A percentile compares a stretch with the other conserved stretches of the same genome.
Conservation (phyloP, 2,888 invertebrate species). For the Cephus sareptanus region DNA sequence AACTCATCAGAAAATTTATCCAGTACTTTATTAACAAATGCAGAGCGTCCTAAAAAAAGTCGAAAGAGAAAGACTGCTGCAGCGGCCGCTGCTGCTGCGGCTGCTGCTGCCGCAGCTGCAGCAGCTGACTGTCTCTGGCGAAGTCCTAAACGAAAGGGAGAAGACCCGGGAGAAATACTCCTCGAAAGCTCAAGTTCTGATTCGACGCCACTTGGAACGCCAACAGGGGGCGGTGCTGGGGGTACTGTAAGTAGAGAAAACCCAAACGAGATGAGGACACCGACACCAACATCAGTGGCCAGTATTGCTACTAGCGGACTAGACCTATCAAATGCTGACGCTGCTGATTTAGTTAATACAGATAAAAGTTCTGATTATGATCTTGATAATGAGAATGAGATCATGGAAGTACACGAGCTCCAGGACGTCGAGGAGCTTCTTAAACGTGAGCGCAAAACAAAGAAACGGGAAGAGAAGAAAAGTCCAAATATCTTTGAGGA, state of each 20-base stretch:
- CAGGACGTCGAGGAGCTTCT: conserved; percentile 74
- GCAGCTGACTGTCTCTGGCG: conserved; percentile 71
- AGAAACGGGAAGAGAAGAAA: conserved; percentile 70
- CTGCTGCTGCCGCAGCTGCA: background rate
- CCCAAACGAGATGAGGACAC: conserved; percentile 66
- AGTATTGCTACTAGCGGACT: conserved; percentile 56
- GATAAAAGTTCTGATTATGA: conserved; percentile 73
- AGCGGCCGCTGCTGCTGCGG: background rate
- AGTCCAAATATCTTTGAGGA: conserved; percentile 69
- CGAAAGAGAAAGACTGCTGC: conserved; percentile 70
- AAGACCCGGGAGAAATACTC: conserved; percentile 69
- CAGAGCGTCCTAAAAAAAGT: conserved; percentile 68
- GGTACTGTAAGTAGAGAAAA: conserved; percentile 61
- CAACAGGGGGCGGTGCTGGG: conserved; percentile 45
- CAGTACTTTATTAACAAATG: conserved; percentile 34
- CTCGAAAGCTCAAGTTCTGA: conserved; percentile 74
- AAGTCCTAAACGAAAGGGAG: conserved; percentile 73
- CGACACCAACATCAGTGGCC: conserved; percentile 67
- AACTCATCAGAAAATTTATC: conserved; percentile 38
- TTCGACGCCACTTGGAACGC: conserved; percentile 72
- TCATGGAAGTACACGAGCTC: conserved; percentile 69
- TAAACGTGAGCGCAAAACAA: conserved; percentile 71
- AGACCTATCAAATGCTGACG: conserved; percentile 74
- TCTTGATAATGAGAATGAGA: conserved; percentile 68
- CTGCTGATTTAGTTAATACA: conserved; percentile 69